Base-by-base conservation (phyloP, 30 jellyfish, hydroid and myxozoan species). In the Turritopsis rubra region DNA sequence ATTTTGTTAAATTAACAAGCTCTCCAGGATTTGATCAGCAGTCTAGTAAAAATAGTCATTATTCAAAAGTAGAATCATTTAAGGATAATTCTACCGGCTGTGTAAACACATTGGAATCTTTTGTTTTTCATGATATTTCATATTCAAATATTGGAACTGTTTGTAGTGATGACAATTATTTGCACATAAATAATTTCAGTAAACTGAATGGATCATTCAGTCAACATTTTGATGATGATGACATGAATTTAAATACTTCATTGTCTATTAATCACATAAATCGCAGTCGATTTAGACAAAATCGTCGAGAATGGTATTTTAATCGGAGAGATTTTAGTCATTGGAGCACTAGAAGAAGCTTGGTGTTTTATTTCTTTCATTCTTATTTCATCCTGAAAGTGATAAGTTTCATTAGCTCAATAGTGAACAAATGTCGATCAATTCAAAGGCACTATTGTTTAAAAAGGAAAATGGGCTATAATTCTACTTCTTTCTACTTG, bases 301-400 rank as follows among this genome's bases (percentile, higher is more conserved):
- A 74, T 24, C 82, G 82, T 24, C 28, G 82, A n/a, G 82, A 74
- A n/a, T 74, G 82, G 82, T 74, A 74, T 29, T 74, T 74, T 16
- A 74, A 74, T 21, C 53, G 82, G 41, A 74, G 82, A 29, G 24
- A 7, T 16, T 74, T 9, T 21, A 29, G 29, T n/a, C 76, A 66
- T 66, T 3, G 7, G 30, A 66, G 30, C 76, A 66, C 76, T n/a
- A 66, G 17, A 4, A 66, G 30, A 66, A 66, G 30, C 29, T 3
- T 7, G 7, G 28, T 66, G 16, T 8, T 66, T n/a, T 66, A 41
- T 41, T 41, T 3, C 13, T 41, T 41, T 13, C 60, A 41, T 41
- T 41, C 60, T 41, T 41, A 41, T 41, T 41, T 41, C 60, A 41
- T 41, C 60, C 13, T 41, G 60, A 41, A 41, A 41, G 60, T 41